phyloP scores from a whole-genome alignment of 1,140 invertebrate genomes.

The Penaeus chinensis region DNA sequence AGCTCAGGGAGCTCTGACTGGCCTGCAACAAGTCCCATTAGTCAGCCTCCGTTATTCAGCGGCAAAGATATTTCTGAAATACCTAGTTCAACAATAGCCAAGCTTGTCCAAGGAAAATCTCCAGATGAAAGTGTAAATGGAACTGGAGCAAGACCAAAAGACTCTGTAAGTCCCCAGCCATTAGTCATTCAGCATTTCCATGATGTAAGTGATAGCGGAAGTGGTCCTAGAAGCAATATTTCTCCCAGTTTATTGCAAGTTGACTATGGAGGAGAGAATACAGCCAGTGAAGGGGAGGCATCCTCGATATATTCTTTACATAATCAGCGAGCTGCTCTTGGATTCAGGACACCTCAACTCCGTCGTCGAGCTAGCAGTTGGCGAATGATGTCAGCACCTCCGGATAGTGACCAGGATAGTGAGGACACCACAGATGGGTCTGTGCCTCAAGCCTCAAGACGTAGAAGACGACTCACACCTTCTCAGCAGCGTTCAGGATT shows the following conservation, averaged over 20 bases:
- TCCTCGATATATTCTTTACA: background rate
- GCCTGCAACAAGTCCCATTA: constrained; percentile 35
- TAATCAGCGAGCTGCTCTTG: background rate
- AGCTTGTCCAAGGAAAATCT: constrained; percentile 14
- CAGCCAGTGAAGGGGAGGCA: constrained; percentile 21
- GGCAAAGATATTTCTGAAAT: constrained; percentile 6
- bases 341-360: constrained; percentile 27
- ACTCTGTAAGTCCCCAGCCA: background rate
- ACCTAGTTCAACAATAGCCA: constrained; percentile 14
- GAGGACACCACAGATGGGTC: constrained; percentile 38
- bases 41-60: background rate
- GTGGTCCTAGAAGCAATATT: constrained; percentile 26
- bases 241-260: constrained; percentile 52
- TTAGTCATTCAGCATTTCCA: background rate
- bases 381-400: background rate
- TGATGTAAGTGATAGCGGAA: constrained; percentile 34
- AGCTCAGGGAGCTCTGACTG: constrained; percentile 48
- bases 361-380: constrained; percentile 25
- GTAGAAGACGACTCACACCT: constrained; percentile 13
- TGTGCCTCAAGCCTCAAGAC: background rate
- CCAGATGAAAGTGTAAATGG: background rate
- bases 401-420: constrained; percentile 51
- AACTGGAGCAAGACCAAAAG: constrained; percentile 52
- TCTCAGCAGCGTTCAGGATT: constrained; percentile 17
- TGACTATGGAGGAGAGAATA: constrained; percentile 34